phyloP scores from a whole-genome alignment of 1,140 invertebrate species.

The Euglossa dilemma region DNA sequence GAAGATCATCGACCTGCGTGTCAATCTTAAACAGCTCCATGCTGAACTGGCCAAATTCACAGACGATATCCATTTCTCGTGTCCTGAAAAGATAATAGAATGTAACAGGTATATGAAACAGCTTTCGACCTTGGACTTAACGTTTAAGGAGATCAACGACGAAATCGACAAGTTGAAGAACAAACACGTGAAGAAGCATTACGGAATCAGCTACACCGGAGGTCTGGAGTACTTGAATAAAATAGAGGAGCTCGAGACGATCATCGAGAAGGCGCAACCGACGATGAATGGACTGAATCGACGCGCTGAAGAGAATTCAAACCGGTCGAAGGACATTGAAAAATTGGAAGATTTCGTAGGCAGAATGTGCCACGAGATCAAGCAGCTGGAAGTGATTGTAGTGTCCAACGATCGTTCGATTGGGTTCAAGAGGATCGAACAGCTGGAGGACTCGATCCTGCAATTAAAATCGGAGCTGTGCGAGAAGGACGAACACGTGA shows the following conservation, averaged over 20 bases:
- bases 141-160: constrained; percentile 25
- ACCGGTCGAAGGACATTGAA: constrained; percentile 11
- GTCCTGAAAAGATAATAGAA: not conserved
- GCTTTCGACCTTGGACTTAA: constrained; percentile 23
- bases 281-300: constrained; percentile 33
- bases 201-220: constrained; percentile 17
- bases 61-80: not conserved
- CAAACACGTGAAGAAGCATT: constrained; percentile 31
- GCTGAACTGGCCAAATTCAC: constrained; percentile 24
- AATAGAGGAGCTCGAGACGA: constrained; percentile 44
- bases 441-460: constrained; percentile 43
- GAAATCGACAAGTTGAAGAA: constrained; percentile 52
- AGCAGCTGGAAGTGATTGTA: constrained; percentile 55
- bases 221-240: constrained; percentile 43
- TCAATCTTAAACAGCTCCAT: constrained; percentile 43
- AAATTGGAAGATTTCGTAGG: constrained; percentile 43
- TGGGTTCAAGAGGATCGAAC: constrained; percentile 46
- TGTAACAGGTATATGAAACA: constrained; percentile 11
- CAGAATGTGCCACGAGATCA: constrained; percentile 48
- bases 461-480: constrained; percentile 32
- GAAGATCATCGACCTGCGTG: constrained; percentile 51
- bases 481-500: constrained; percentile 40
- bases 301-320: not conserved
- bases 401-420: constrained; percentile 38
- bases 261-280: constrained; percentile 25